A percentile compares a stretch with the other conserved stretches of the same genome.
These are phyloP conservation scores for Ctenoplectra terminalis DNA, from an alignment of 1,140 invertebrate genomes.

Conservation along the genomic window DNA sequence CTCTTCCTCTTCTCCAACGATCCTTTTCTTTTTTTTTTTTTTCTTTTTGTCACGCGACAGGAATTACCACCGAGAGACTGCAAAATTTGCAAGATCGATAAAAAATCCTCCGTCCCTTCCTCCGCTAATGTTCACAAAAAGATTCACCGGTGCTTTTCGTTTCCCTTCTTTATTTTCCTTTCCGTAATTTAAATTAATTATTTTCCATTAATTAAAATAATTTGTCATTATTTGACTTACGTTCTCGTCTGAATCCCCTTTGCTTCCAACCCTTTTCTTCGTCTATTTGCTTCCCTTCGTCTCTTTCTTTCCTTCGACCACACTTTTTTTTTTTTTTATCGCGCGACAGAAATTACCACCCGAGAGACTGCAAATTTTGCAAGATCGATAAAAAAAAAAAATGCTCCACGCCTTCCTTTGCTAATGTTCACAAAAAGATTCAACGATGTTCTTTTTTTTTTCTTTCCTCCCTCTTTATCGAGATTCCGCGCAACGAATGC, in stretches of 20 bases:
- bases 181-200: too few relatives aligned
- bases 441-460: neutral
- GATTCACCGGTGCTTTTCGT: neutral
- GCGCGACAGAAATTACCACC: slow-evolving; percentile 1
- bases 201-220: too few relatives aligned
- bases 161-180: too few relatives aligned
- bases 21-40: neutral
- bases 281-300: neutral
- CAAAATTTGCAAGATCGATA: slow-evolving; percentile 50
- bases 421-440: slow-evolving; percentile 18
- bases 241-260: slow-evolving; percentile 45
- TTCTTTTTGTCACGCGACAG: slow-evolving; percentile 19
- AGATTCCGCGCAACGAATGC: slow-evolving; percentile 14
- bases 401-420: neutral
- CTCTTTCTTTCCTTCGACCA: neutral
- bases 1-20: neutral
- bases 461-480: neutral
- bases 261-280: slow-evolving; percentile 25
- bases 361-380: slow-evolving; percentile 45
- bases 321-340: slow-evolving; percentile 13
- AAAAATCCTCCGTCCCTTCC: neutral
- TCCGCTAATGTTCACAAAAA: neutral
- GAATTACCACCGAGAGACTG: slow-evolving; percentile 16
- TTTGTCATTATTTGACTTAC: slow-evolving; percentile 66
- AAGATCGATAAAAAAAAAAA: slow-evolving; percentile 38